Percentiles rank a stretch among this genome's conserved stretches.
Conservation (phyloP, 2,113 vertebrate species). For the Larimichthys polyactis region DNA sequence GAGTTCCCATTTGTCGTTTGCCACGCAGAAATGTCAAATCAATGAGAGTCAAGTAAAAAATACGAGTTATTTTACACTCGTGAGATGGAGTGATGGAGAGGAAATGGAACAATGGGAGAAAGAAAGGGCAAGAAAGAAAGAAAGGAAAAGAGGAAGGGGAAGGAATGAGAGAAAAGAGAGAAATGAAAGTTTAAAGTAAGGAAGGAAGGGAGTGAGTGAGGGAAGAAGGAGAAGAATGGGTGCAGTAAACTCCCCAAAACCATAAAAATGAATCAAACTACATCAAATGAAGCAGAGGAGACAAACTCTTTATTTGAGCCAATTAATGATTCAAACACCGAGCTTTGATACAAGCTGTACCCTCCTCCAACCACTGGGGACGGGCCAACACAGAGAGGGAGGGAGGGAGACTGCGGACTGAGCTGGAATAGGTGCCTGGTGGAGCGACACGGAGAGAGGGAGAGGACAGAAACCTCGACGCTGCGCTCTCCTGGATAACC, state of each 20-base stretch:
- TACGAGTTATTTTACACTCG: background rate
- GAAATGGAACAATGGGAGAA: too few species aligned
- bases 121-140: too few species aligned
- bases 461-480: constrained; percentile 15
- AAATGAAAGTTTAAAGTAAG: background rate
- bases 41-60: background rate
- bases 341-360: background rate
- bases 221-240: background rate
- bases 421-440: constrained; percentile 41
- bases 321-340: background rate
- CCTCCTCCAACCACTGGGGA: constrained; percentile 47
- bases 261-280: background rate
- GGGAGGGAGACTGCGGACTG: background rate
- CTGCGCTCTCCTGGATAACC: constrained; percentile 5
- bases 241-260: background rate
- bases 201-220: background rate
- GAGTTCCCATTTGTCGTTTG: constrained; percentile 42
- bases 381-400: constrained; percentile 14
- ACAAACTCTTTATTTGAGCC: background rate
- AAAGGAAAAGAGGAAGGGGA: background rate
- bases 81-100: background rate
- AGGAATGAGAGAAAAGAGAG: background rate
- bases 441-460: constrained; percentile 3
- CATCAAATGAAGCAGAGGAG: background rate
- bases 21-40: background rate